phyloP scores from a whole-genome alignment of 2,888 invertebrate genomes.

The Tachina lurida region DNA sequence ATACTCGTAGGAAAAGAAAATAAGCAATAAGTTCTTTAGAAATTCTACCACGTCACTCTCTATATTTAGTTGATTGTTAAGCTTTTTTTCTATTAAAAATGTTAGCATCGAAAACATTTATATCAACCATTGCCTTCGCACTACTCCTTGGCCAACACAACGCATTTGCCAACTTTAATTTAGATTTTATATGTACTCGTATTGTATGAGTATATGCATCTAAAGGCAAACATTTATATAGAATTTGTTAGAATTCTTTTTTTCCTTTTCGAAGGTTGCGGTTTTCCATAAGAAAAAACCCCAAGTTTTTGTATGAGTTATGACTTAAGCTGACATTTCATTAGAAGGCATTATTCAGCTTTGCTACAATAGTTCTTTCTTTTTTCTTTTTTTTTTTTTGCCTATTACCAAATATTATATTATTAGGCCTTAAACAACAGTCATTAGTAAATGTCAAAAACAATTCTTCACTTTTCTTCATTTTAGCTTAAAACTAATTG shows the following conservation, averaged over 20 bases:
- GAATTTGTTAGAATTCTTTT: neutral
- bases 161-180: neutral
- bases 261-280: neutral
- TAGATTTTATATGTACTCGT: slow-evolving; percentile 5
- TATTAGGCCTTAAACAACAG: slow-evolving; percentile 41
- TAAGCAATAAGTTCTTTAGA: slow-evolving; percentile 33
- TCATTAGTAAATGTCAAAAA: slow-evolving; percentile 71
- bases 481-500: neutral
- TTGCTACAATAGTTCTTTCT: slow-evolving; percentile 56
- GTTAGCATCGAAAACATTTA: slow-evolving; percentile 52
- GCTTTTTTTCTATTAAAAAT: slow-evolving; percentile 62
- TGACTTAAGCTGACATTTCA: slow-evolving; percentile 82
- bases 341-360: slow-evolving; percentile 76
- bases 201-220: neutral
- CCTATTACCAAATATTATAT: slow-evolving; percentile 45
- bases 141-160: neutral
- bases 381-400: neutral
- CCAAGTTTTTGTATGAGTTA: slow-evolving; percentile 76
- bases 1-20: neutral
- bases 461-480: slow-evolving; percentile 39
- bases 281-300: slow-evolving; percentile 11
- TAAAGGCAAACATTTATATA: slow-evolving; percentile 6
- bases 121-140: neutral
- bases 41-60: slow-evolving; percentile 41
- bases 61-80: slow-evolving; percentile 56